Evolutionary conservation across 2,797 vertebrate genomes (phyloP), one percentile per base, ranked within the genome.

Genomic region (Pantherophis vulpinus): DNA sequence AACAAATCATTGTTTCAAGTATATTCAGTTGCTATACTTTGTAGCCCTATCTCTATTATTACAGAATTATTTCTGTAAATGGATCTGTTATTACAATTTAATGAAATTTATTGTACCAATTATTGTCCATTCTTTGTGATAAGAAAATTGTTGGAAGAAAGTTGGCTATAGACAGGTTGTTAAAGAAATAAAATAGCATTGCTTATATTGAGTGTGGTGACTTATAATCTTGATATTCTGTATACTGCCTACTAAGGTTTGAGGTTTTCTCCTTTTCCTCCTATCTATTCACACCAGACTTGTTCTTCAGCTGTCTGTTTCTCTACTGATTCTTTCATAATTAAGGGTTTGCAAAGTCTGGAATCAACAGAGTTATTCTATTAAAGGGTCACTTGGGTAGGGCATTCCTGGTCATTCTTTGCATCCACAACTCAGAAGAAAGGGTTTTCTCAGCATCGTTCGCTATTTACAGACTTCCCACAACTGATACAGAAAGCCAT

Each of bases 141-240:
- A 16, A 60, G 27, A 86, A 27, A 59, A 61, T 61, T 60, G 56
- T 59, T 27, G 16, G 27, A 32, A 37, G 27, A 66, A 86, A 66
- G 29, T 47, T 89, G 51, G 1, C 11, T 32, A 13, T 56, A 9
- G 51, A 13, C 14, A 8, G 42, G 14, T 10, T 23, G 12, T 25
- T 23, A 86, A 47, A 86, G 12, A 54, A 54, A 91, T 56, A 16
- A 79, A 56, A 79, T 29, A 60, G 37, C 47, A 42, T 91, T 42
- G 88, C 37, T 88, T 89, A 91, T 23, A 29, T 56, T 42, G 47
- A 42, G 32, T 86, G 16, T 47, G 70, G n/a, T 63, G 51, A 86
- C 2, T 93, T 93, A 54, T 91, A 91, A 89, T 93, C 87, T 93
- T 83, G 27, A 66, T 83, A 54, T 59, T 60, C 58, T 47, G 55